Evolutionary conservation across 1,140 invertebrate genomes (phyloP), one percentile per base, ranked within the genome.

Genomic region (Danaus melanippus): DNA sequence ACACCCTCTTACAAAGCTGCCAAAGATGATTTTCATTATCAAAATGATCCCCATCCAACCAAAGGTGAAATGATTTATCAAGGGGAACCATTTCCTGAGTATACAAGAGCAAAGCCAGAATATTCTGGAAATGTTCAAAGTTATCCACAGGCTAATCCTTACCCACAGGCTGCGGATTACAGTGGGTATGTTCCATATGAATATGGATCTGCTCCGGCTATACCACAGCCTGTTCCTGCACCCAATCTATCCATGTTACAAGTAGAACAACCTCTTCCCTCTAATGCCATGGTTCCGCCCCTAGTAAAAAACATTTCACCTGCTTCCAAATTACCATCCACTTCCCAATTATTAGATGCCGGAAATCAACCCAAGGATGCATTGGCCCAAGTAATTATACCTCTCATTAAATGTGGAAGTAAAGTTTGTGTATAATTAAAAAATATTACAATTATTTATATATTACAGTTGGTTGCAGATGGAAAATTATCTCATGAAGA

Each of bases 401-500:
- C 39, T 54, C n/a, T 53, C 41, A 39, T 21, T 41, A 10, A 43
- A 10, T 61, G 41, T 42, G n/a, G 9, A 53, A 32, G 21, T 32
- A 32, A 32, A 32, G 6, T 32, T 15, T 42, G 7, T 52, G 8
- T 32, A n/a, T 43, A 32, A 55, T 44, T 57, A 46, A 66, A 17
- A 48, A 12, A 11, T 9, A 48, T 44, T 17, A 52, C 21, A 32
- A 44, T 32, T 21, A 8, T 44, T 12, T 56, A 50, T 54, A 67
- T 71, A 59, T 85, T 85, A 64, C 79, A 86, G 83, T 68, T 86
- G 72, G 75, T 84, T 44, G 79, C 79, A 48, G 83, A 86, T 58
- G 83, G 83, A 40, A 84, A 78, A 55, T 67, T 86, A 53, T 83
- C 81, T 41, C 67, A 82, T 71, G 79, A 81, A 62, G 83, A 86